These are phyloP conservation scores for Tiliacea aurago DNA, from an alignment of 2,888 invertebrate species.

Conservation along the genomic window DNA sequence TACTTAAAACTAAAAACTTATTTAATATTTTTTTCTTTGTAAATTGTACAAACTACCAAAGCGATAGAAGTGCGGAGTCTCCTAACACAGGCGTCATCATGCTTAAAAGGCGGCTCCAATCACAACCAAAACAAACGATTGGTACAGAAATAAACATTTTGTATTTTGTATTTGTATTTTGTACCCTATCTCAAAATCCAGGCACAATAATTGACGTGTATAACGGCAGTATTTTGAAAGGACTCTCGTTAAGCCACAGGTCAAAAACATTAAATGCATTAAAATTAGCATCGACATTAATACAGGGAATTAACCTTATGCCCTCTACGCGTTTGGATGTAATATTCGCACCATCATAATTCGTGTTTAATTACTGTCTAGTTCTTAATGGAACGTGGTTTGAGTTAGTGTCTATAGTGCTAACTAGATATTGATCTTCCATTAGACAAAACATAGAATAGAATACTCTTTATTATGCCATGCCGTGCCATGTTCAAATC, in stretches of 20 bases:
- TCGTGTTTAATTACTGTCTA: slow-evolving; percentile 6
- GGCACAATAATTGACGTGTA: neutral
- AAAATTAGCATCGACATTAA: slow-evolving; percentile 28
- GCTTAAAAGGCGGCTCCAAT: too few species aligned
- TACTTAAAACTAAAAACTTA: too few species aligned
- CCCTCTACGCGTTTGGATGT: slow-evolving; percentile 5
- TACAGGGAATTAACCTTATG: slow-evolving; percentile 22
- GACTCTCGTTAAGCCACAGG: neutral
- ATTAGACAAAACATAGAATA: neutral
- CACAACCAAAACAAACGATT: too few species aligned
- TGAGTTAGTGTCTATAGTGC: neutral
- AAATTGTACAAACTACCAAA: too few species aligned
- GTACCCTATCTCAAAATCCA: neutral
- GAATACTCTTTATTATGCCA: too few species aligned
- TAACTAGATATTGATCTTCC: neutral
- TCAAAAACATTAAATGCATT: slow-evolving; percentile 32
- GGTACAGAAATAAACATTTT: too few species aligned
- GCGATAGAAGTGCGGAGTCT: too few species aligned
- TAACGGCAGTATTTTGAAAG: neutral
- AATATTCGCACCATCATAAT: neutral
- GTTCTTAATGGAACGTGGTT: neutral
- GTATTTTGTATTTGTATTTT: too few species aligned
- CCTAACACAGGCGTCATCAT: too few species aligned
- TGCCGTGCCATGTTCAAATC: too few species aligned
- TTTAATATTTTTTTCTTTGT: too few species aligned